Evolutionary conservation across 1,140 invertebrate genomes (phyloP).

Genomic region (Lamellibrachia luymesi): DNA sequence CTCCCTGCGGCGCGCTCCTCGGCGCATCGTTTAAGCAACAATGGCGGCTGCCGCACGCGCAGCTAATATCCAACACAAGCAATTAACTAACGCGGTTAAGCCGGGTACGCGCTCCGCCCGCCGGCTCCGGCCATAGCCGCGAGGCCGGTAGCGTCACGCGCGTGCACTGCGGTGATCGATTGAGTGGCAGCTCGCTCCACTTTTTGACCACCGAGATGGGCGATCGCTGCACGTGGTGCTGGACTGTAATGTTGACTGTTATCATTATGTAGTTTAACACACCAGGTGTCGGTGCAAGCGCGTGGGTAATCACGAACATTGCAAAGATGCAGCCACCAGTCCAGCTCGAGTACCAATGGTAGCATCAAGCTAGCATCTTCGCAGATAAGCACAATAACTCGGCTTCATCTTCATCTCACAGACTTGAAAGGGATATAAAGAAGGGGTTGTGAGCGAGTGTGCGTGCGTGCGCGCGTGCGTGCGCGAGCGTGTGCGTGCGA

Average conservation of each 20-base stretch:
- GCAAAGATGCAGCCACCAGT: too few relatives aligned
- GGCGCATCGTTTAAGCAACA: background rate
- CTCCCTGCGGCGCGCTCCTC: background rate
- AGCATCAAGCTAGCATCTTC: too few relatives aligned
- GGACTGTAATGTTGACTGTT: background rate
- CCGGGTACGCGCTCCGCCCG: background rate
- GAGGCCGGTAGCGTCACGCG: background rate
- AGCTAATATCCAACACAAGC: constrained; percentile 4
- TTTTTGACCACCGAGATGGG: background rate
- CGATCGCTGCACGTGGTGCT: background rate
- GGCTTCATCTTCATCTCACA: background rate
- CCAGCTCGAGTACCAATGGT: too few relatives aligned
- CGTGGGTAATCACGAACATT: background rate
- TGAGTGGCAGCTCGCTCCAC: background rate
- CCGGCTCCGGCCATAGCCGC: background rate
- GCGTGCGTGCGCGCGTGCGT: too few relatives aligned
- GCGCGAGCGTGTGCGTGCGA: too few relatives aligned
- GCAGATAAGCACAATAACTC: background rate
- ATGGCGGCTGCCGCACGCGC: background rate
- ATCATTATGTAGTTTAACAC: background rate
- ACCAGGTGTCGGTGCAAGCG: background rate
- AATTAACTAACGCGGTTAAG: background rate
- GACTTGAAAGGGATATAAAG: background rate
- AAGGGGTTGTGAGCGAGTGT: background rate
- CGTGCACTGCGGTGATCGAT: background rate